Base-by-base conservation (phyloP, 2,888 invertebrate species). In the Heliconius charithonia region DNA sequence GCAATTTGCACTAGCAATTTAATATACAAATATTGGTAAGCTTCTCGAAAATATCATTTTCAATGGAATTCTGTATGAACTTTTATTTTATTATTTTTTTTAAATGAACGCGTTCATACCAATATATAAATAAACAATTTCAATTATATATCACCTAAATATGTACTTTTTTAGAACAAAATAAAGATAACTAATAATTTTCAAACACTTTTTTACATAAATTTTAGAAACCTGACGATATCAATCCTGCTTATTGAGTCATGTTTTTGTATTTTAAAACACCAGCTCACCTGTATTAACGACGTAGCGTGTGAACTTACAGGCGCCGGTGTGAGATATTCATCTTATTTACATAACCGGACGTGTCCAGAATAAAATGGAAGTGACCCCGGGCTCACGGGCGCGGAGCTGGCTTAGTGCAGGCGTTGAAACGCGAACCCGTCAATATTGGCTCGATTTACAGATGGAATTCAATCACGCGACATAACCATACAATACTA, bases 291-390 rank as follows among this genome's bases (percentile, higher is more conserved):
- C 75, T 66, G 73, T 78, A 65, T 51, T 81, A 79, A 82, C 82
- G 79, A 76, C 79, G 80, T 81, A 77, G 80, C 79, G 80, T 81
- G 76, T 79, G 82, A 83, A 80, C 76, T 78, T 78, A 79, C 78
- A 80, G 81, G 76, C 81, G 77, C 81, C 77, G 80, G 80, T 81
- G 80, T 78, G 81, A 80, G 82, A 80, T 83, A 79, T 82, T 80
- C 75, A 75, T 79, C 84, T 83, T 85, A 93, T 94, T 94, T 91
- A 90, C 94, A 94, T 94, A 90, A 89, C 89, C 89, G 92, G 92
- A 94, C 94, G 94, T 93, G 94, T 88, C 87, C 88, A 87, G 93
- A 94, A 94, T 94, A 93, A 93, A 91, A 93, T 94, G 92, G 90
- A 93, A 93, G 93, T 93, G 90, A 89, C 90, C 89, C 82, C 80